Conservation (phyloP, 2,888 invertebrate genomes). For the Amorpha juglandis region DNA sequence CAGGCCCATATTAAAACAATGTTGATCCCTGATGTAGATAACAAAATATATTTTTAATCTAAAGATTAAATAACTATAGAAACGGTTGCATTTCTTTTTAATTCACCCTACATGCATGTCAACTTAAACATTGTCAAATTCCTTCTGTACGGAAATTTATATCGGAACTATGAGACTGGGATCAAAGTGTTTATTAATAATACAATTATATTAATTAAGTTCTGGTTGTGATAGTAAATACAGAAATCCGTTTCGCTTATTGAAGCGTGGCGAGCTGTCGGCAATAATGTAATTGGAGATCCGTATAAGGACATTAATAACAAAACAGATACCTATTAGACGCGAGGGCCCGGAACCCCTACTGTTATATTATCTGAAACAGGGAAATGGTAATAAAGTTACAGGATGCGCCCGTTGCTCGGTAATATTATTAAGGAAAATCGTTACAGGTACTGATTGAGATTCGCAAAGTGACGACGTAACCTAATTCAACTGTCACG, state of each 20-base stretch:
- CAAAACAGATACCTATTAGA: conserved; percentile 75
- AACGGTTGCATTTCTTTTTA: too few species aligned
- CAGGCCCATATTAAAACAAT: too few species aligned
- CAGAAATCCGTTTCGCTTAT: conserved; percentile 43
- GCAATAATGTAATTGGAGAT: conserved; percentile 71
- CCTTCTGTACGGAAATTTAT: too few species aligned
- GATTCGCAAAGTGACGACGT: conserved; percentile 34
- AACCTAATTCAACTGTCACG: conserved; percentile 19
- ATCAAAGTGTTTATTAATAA: too few species aligned
- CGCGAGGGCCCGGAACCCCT: conserved; percentile 57
- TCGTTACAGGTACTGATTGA: conserved; percentile 57
- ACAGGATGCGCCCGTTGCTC: conserved; percentile 59
- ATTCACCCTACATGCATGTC: too few species aligned
- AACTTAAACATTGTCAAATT: too few species aligned
- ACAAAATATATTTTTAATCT: too few species aligned
- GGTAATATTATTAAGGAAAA: conserved; percentile 68
- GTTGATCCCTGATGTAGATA: too few species aligned
- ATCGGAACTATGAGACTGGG: too few species aligned
- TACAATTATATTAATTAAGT: too few species aligned
- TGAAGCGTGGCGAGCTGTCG: conserved; percentile 51
- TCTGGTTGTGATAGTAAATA: conserved; percentile 22
- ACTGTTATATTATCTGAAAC: conserved; percentile 62
- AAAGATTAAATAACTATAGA: too few species aligned
- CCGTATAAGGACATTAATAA: conserved; percentile 76
- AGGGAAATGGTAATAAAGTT: conserved; percentile 73